Percentiles rank a stretch among this genome's conserved stretches.
These are phyloP conservation scores for Megaleporinus macrocephalus DNA, from an alignment of 2,113 vertebrate genomes.

Conservation along the genomic window DNA sequence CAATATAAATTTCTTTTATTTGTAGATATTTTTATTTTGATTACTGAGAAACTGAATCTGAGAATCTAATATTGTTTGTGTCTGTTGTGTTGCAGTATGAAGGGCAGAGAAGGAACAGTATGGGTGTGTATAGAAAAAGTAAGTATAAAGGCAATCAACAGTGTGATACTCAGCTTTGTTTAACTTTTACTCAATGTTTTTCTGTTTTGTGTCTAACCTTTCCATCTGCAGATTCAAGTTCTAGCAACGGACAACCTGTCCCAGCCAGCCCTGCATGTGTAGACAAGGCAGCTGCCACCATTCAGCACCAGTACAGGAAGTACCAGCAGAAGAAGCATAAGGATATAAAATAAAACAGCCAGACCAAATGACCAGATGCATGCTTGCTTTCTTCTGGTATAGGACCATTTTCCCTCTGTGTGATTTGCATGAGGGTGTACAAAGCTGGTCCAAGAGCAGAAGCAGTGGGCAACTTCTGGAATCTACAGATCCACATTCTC, in stretches of 20 bases:
- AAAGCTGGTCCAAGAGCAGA: neutral
- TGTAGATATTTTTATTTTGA: neutral
- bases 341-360: conserved; percentile 64
- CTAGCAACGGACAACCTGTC: conserved; percentile 60
- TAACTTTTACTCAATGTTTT: conserved; percentile 3
- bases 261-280: conserved; percentile 60
- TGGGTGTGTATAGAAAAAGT: conserved; percentile 74
- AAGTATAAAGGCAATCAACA: conserved; percentile 52
- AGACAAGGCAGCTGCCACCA: conserved; percentile 81
- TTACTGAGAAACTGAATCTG: neutral
- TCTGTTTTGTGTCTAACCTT: conserved; percentile 42
- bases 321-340: conserved; percentile 86
- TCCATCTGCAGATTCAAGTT: conserved; percentile 65
- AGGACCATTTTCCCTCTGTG: neutral
- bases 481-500: neutral
- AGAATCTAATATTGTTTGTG: neutral
- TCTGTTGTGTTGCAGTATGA: conserved; percentile 61
- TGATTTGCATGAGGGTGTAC: neutral
- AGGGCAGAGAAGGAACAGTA: conserved; percentile 73
- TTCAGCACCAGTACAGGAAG: conserved; percentile 84
- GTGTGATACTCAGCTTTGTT: neutral
- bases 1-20: too few species aligned
- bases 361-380: neutral
- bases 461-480: neutral
- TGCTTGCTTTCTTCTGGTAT: neutral